These are phyloP conservation scores for Amazona vittata DNA, from an alignment of 2,113 vertebrate species.

Conservation along the genomic window DNA sequence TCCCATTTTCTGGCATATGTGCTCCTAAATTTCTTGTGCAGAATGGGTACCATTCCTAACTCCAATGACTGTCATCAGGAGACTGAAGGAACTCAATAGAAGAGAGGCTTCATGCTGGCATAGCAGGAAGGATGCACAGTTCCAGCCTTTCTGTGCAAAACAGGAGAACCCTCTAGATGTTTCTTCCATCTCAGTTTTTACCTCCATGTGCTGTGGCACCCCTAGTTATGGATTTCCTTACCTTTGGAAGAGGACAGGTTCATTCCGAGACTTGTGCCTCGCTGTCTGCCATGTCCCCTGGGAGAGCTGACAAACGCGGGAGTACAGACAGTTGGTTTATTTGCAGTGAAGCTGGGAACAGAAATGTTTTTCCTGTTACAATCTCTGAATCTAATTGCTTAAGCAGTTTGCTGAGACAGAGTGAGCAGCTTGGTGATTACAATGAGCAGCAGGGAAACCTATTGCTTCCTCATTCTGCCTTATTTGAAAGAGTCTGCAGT, in stretches of 20 bases:
- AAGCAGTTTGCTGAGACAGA: background rate
- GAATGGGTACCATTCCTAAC: background rate
- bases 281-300: background rate
- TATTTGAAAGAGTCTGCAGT: background rate
- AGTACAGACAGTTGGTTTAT: constrained; percentile 19
- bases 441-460: background rate
- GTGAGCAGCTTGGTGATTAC: background rate
- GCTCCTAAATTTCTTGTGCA: background rate
- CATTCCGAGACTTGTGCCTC: background rate
- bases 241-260: background rate
- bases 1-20: background rate
- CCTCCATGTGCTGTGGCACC: too few species aligned
- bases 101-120: background rate
- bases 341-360: constrained; percentile 10
- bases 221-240: background rate
- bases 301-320: constrained; percentile 7
- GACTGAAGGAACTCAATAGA: background rate
- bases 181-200: background rate
- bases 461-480: background rate
- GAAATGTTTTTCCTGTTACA: constrained; percentile 11
- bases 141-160: background rate
- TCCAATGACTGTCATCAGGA: background rate
- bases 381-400: constrained; percentile 23
- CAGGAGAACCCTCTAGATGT: background rate
- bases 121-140: background rate